Conservation (phyloP, 2,888 invertebrate species). For the Spodoptera littoralis region DNA sequence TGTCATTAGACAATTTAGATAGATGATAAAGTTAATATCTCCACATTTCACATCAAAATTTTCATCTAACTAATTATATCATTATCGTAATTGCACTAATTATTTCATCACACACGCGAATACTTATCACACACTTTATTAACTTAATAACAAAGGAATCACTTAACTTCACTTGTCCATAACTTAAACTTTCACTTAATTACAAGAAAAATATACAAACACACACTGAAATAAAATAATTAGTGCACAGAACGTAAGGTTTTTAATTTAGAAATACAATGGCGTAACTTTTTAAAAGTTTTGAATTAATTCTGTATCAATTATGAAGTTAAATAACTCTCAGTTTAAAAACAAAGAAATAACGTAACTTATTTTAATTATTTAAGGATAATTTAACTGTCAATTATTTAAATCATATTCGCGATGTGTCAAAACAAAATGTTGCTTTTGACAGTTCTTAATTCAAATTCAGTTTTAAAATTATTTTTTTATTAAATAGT, state of each 20-base stretch:
- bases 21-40: no score
- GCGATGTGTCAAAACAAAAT: slow-evolving; percentile 1
- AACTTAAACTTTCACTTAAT: slow-evolving; percentile 48
- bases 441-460: not conserved
- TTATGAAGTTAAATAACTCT: not conserved
- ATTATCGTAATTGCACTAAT: slow-evolving; percentile 19
- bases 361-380: not conserved
- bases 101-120: slow-evolving; percentile 28
- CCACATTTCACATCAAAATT: slow-evolving; percentile 2
- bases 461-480: no score
- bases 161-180: slow-evolving; percentile 66
- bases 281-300: slow-evolving; percentile 1
- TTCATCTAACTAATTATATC: slow-evolving; percentile 2
- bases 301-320: slow-evolving; percentile 2
- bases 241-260: slow-evolving; percentile 12
- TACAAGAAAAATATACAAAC: slow-evolving; percentile 17
- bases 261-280: not conserved
- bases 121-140: slow-evolving; percentile 54
- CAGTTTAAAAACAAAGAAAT: slow-evolving; percentile 10
- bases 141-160: slow-evolving; percentile 67
- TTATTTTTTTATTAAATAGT: slow-evolving; percentile 11
- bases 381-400: not conserved
- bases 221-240: slow-evolving; percentile 48
- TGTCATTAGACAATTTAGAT: no score
- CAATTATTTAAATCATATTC: not conserved